A percentile compares a stretch with the other conserved stretches of the same genome.
These are phyloP conservation scores for Pyralis farinalis DNA, from an alignment of 2,888 invertebrate species.

Conservation along the genomic window DNA sequence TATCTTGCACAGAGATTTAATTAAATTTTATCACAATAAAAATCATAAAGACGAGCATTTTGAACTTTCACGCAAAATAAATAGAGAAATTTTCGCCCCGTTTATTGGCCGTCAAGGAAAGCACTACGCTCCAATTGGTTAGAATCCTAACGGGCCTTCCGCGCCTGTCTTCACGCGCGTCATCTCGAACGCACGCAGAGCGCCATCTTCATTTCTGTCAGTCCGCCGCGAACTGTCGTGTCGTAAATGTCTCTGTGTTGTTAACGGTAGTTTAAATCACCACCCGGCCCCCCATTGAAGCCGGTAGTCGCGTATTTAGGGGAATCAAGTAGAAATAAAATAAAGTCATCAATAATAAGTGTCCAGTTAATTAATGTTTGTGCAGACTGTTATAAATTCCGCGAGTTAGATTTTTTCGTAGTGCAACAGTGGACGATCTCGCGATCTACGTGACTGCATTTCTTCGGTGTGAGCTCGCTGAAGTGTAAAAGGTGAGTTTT, in stretches of 20 bases:
- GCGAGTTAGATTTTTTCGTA: constrained; percentile 43
- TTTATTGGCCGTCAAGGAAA: constrained; percentile 38
- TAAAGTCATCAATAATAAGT: constrained; percentile 41
- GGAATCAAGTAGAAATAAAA: constrained; percentile 34
- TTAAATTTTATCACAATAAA: constrained; percentile 28
- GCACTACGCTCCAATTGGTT: constrained; percentile 42
- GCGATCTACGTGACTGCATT: constrained; percentile 69
- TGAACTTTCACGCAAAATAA: constrained; percentile 62
- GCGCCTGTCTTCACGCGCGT: constrained; percentile 61
- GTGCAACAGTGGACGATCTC: constrained; percentile 67
- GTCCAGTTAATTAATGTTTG: constrained; percentile 61
- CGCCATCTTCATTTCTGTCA: constrained; percentile 67
- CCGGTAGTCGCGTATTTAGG: constrained; percentile 40
- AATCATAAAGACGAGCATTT: constrained; percentile 39
- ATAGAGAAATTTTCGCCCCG: constrained; percentile 21
- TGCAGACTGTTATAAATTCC: constrained; percentile 37
- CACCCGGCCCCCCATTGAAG: constrained; percentile 41
- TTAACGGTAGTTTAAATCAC: constrained; percentile 31
- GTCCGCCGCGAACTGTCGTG: constrained; percentile 70
- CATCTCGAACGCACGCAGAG: constrained; percentile 44
- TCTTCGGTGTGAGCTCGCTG: constrained; percentile 62
- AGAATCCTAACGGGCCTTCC: constrained; percentile 40
- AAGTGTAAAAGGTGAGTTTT: constrained; percentile 74
- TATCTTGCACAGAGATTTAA: constrained; percentile 21
- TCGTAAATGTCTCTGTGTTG: constrained; percentile 44